Percentiles rank a stretch among this genome's conserved stretches.
These are phyloP conservation scores for Antheraea assamensis DNA, from an alignment of 2,888 invertebrate species.

Conservation along the genomic window DNA sequence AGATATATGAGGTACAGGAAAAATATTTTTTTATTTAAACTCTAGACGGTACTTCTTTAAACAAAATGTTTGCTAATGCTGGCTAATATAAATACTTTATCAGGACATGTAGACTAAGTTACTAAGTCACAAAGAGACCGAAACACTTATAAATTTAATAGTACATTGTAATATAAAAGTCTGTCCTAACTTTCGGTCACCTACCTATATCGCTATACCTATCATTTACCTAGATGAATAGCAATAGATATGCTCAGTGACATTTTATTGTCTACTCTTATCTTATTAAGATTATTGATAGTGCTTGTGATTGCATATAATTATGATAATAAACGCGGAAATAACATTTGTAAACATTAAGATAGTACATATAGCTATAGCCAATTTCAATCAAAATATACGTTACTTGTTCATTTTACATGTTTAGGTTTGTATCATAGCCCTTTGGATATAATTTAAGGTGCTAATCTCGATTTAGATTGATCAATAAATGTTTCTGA, in stretches of 20 bases:
- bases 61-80: no score
- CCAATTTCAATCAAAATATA: neutral
- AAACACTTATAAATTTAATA: no score
- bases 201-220: neutral
- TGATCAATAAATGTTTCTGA: neutral
- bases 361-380: neutral
- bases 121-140: no score
- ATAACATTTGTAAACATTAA: conserved; percentile 6
- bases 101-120: no score
- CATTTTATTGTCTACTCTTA: neutral
- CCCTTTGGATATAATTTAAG: neutral
- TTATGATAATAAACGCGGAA: conserved; percentile 2
- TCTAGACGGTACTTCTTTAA: no score
- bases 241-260: neutral
- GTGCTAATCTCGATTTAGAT: neutral
- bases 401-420: neutral
- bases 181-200: no score
- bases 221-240: neutral
- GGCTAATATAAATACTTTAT: no score
- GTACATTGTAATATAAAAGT: no score
- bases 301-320: neutral
- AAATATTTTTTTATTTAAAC: no score
- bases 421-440: neutral
- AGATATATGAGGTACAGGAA: no score
- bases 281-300: neutral